Evolutionary conservation across 1,140 invertebrate species (phyloP), one percentile per base, ranked within the genome.

Genomic region (Achatina immaculata): DNA sequence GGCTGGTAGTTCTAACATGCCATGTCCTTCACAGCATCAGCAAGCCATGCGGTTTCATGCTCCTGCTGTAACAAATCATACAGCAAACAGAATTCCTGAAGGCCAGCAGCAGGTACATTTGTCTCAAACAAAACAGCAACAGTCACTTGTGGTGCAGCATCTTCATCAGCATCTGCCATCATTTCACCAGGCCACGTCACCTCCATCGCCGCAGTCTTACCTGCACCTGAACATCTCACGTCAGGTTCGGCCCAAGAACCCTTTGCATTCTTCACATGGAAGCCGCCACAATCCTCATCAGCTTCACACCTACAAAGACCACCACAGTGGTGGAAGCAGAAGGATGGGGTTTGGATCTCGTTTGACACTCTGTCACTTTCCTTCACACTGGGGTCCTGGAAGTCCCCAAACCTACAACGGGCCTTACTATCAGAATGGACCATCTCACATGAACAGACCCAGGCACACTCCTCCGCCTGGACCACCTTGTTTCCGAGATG

Each of bases 401-500:
- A 51, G 45, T 28, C 21, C 43, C 16, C 43, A 38, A 16, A 31
- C 21, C 16, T 36, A 58, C 31, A 19, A 21, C 0, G 58, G 58
- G 31, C 74, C 74, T 2, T 58, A 62, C 48, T 38, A 28, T 31
- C 74, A 62, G 7, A 38, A 36, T 76, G 51, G 51, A 55, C 55
- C 34, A 3, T 21, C n/a, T 48, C 74, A 21, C 74, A 42, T 62
- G 45, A 58, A 40, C 36, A 58, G 21, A 38, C 48, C 74, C 76
- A 55, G 34, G 11, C 62, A 55, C 28, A 21, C 65, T 9, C 73
- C 6, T 6, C 75, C 31, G 36, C 58, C 58, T 3, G n/a, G n/a
- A 24, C 76, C 24, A 58, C 58, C 58, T 31, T n/a, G 31, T 24
- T 45, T 48, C 51, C n/a, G 65, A 45, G 55, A 76, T 73, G 43